Conservation (phyloP, 2,797 vertebrate genomes). For the Cossypha dichroa region DNA sequence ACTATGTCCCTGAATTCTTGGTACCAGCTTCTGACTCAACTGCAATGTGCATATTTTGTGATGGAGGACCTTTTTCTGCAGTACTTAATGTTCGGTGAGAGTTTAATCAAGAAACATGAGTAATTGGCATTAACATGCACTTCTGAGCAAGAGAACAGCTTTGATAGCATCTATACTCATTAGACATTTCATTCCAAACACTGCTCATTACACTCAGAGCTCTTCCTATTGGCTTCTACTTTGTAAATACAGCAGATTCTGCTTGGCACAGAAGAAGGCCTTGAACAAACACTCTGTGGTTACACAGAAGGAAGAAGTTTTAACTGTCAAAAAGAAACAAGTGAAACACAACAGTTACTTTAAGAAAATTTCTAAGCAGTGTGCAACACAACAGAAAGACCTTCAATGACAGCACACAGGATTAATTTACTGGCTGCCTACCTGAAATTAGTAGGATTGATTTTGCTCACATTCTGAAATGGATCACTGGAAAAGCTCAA, state of each 20-base stretch:
- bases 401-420: neutral
- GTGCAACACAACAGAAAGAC: neutral
- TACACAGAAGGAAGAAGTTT: neutral
- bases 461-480: neutral
- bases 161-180: conserved; percentile 58
- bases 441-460: neutral
- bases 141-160: conserved; percentile 56
- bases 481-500: neutral
- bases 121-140: conserved; percentile 55
- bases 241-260: conserved; percentile 40
- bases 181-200: conserved; percentile 14
- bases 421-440: neutral
- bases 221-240: conserved; percentile 24
- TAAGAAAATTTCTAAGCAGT: neutral
- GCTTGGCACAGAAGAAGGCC: neutral
- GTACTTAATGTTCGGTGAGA: conserved; percentile 46
- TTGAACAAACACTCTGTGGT: neutral
- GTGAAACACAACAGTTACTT: neutral
- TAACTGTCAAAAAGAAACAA: neutral
- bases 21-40: conserved; percentile 2
- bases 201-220: neutral
- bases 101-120: conserved; percentile 64
- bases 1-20: neutral
- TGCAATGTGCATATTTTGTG: neutral
- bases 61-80: neutral